These are phyloP conservation scores for Argyresthia albistria DNA, from an alignment of 2,888 invertebrate species.

Conservation along the genomic window DNA sequence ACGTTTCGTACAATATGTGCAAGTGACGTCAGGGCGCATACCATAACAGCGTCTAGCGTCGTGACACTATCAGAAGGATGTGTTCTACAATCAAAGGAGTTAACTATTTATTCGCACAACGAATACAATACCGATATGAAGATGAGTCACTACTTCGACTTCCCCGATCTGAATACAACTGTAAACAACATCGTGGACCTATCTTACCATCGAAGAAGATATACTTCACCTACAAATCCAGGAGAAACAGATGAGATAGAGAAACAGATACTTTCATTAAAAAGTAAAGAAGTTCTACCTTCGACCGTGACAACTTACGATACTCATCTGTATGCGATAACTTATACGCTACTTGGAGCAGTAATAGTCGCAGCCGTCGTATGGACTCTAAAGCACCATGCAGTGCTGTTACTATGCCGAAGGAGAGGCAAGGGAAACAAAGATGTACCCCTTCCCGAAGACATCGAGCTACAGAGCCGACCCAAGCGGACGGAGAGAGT, in stretches of 20 bases:
- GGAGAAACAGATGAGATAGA: background rate
- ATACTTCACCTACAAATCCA: background rate
- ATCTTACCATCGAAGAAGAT: background rate
- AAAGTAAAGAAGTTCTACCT: background rate
- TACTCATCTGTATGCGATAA: background rate
- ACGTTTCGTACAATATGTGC: too few relatives aligned
- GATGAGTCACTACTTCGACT: background rate
- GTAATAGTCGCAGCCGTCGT: too few relatives aligned
- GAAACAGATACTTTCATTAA: background rate
- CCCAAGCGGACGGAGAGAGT: too few relatives aligned
- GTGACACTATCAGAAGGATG: slow-evolving; percentile 10
- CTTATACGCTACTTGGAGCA: background rate
- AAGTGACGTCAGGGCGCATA: too few relatives aligned
- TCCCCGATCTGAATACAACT: too few relatives aligned
- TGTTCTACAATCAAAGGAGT: slow-evolving; percentile 9
- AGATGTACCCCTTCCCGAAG: too few relatives aligned
- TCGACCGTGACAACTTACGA: too few relatives aligned
- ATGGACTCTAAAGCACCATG: too few relatives aligned
- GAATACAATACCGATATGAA: slow-evolving; percentile 2
- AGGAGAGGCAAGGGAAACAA: too few relatives aligned
- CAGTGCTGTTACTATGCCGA: too few relatives aligned
- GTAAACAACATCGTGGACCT: slow-evolving; percentile 5
- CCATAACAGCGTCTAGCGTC: slow-evolving; percentile 8
- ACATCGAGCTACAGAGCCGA: too few relatives aligned
- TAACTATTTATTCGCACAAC: slow-evolving; percentile 10